Evolutionary conservation across 1,140 invertebrate genomes (phyloP), one percentile per base, ranked within the genome.

Genomic region (Lithobius niger): DNA sequence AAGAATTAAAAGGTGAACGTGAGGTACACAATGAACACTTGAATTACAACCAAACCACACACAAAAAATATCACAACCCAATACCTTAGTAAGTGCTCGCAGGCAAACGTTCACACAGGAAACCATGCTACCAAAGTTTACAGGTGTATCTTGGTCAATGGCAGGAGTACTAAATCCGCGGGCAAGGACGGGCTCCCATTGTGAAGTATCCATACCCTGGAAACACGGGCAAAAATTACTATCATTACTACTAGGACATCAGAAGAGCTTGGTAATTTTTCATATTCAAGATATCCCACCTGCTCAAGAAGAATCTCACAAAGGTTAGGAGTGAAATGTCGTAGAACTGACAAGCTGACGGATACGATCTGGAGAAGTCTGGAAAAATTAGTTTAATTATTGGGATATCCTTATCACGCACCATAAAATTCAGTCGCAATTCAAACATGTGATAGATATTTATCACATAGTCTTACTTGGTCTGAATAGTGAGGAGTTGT

Each of bases 81-180:
- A 13, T 62, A 70, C 69, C 63, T 68, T 69, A 15, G 59, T 59
- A 16, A 71, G 56, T 0, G 61, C 45, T 27, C 61, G 54, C 1
- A 70, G 55, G 57, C 67, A 69, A 18, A 65, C 59, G 31, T 63
- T 66, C 21, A 69, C 59, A 59, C 66, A 67, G 1, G 68, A 61
- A 18, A 70, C 59, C 16, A 70, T 58, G 22, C 67, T 68, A 22
- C 69, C 69, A 59, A 69, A 70, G 25, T 64, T 63, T 21, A 61
- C 57, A 1, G 59, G 55, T 40, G 58, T 56, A 43, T 66, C 62
- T 45, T 65, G 62, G 45, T 71, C 68, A 15, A 68, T 47, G 4
- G 67, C 65, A 10, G 69, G 69, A 1, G 63, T 67, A 44, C 62
- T 62, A 54, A 71, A 71, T 15, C 61, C 65, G 16, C 69, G 40